phyloP scores from a whole-genome alignment of 2,888 invertebrate genomes.

The Cynaeus angustus region DNA sequence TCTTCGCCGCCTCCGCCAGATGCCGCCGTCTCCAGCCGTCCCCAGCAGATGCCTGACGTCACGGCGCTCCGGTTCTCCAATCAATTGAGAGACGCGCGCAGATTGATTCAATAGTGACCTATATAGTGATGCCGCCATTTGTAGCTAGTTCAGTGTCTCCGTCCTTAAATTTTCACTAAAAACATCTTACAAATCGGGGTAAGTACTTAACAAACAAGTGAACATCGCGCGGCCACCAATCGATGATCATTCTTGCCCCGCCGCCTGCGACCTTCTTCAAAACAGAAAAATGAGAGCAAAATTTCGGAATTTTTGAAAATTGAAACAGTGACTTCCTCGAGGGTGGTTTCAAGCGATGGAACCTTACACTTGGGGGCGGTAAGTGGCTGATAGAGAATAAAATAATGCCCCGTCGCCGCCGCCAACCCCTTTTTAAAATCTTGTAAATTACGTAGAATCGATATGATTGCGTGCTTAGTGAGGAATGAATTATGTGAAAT shows the following conservation, averaged over 20 bases:
- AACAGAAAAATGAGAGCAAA: neutral
- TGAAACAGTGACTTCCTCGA: too few species aligned
- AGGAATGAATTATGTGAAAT: conserved; percentile 31
- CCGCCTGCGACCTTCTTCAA: neutral
- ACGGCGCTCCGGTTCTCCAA: conserved; percentile 61
- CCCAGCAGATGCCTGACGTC: conserved; percentile 57
- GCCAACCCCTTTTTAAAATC: conserved; percentile 14
- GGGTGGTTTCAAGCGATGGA: too few species aligned
- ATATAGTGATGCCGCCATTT: conserved; percentile 69
- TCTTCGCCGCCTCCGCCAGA: conserved; percentile 8
- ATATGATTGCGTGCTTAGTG: conserved; percentile 24
- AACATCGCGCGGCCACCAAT: neutral
- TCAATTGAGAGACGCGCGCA: conserved; percentile 66
- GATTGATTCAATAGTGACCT: conserved; percentile 68
- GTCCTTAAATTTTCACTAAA: conserved; percentile 59
- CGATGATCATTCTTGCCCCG: neutral
- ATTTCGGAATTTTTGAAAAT: conserved; percentile 7
- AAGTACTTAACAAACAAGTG: conserved; percentile 23
- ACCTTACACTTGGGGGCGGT: too few species aligned
- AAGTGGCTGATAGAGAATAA: too few species aligned
- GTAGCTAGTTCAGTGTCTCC: conserved; percentile 68
- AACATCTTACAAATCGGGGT: conserved; percentile 45
- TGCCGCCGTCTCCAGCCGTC: conserved; percentile 22
- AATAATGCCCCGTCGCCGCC: too few species aligned
- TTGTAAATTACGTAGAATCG: conserved; percentile 27